Percentiles rank a stretch among this genome's conserved stretches.
These are phyloP conservation scores for Aurelia coerulea DNA, from an alignment of 30 jellyfish, hydroid and myxozoan species.

Conservation along the genomic window DNA sequence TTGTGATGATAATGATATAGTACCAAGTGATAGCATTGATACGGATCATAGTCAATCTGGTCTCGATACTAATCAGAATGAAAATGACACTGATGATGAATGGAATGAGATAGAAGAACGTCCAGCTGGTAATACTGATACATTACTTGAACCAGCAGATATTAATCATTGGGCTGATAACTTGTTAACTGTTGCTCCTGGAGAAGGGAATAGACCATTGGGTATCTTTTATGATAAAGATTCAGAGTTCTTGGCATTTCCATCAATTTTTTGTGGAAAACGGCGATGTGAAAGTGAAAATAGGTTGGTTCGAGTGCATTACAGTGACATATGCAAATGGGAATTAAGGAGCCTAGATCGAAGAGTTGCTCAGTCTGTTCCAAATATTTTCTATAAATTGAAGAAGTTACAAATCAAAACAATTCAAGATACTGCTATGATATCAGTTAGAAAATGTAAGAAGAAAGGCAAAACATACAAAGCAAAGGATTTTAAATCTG, in stretches of 20 bases:
- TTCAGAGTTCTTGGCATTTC: slow-evolving; percentile 35
- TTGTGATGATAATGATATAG: background rate
- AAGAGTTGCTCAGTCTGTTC: slow-evolving; percentile 36
- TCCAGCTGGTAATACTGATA: slow-evolving; percentile 36
- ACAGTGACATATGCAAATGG: slow-evolving; percentile 45
- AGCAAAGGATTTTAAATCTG: slow-evolving; percentile 10
- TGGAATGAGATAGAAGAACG: slow-evolving; percentile 25
- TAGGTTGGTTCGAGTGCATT: slow-evolving; percentile 4
- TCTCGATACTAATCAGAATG: background rate
- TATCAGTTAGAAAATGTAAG: slow-evolving; percentile 39
- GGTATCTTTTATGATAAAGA: slow-evolving; percentile 23
- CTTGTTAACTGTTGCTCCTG: slow-evolving; percentile 25
- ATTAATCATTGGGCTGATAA: background rate
- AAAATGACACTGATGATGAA: slow-evolving; percentile 9
- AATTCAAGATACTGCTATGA: slow-evolving; percentile 39
- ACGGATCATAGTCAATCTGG: background rate
- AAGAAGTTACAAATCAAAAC: slow-evolving; percentile 32
- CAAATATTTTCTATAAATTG: slow-evolving; percentile 31
- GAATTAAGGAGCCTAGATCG: slow-evolving; percentile 34
- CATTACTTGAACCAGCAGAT: slow-evolving; percentile 16
- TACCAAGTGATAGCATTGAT: background rate
- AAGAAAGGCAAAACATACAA: slow-evolving; percentile 1
- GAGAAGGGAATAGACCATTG: slow-evolving; percentile 50
- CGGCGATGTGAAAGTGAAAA: background rate
- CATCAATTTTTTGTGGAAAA: slow-evolving; percentile 46